Evolutionary conservation across 2,113 vertebrate species (phyloP).

Genomic region (Gnathonemus longibarbis): DNA sequence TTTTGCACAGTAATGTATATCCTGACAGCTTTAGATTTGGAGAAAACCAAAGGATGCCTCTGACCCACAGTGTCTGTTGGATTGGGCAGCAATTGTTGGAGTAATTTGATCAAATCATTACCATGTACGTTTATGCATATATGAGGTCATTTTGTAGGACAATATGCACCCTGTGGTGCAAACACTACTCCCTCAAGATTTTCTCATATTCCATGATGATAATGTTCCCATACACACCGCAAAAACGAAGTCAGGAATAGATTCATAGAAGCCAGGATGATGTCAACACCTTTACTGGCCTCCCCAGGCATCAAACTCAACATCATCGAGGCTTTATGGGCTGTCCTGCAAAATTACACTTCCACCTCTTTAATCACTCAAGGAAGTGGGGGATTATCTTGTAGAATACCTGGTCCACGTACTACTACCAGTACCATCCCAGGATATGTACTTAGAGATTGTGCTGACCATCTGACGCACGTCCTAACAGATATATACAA

Average conservation of each 20-base stretch:
- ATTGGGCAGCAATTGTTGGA: not conserved
- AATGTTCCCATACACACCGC: not conserved
- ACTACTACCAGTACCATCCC: not conserved
- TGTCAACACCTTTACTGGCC: not conserved
- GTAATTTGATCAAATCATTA: not conserved
- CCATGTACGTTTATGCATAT: not conserved
- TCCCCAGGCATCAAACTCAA: not conserved
- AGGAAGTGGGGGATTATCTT: not conserved
- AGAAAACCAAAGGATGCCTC: not conserved
- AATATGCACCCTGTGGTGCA: not conserved
- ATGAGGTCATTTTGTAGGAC: not conserved
- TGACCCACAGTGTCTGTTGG: not conserved
- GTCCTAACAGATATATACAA: no score
- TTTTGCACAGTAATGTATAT: not conserved
- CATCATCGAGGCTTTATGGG: not conserved
- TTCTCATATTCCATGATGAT: not conserved
- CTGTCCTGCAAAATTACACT: not conserved
- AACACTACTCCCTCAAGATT: not conserved
- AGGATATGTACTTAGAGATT: no score
- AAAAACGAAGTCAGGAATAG: not conserved
- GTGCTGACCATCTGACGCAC: no score
- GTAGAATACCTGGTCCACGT: not conserved
- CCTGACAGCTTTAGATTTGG: not conserved
- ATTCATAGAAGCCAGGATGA: not conserved
- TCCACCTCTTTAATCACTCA: not conserved